A percentile compares a stretch with the other conserved stretches of the same genome.
Conservation (phyloP, 2,888 invertebrate genomes). For the Gasteruption jaculator region DNA sequence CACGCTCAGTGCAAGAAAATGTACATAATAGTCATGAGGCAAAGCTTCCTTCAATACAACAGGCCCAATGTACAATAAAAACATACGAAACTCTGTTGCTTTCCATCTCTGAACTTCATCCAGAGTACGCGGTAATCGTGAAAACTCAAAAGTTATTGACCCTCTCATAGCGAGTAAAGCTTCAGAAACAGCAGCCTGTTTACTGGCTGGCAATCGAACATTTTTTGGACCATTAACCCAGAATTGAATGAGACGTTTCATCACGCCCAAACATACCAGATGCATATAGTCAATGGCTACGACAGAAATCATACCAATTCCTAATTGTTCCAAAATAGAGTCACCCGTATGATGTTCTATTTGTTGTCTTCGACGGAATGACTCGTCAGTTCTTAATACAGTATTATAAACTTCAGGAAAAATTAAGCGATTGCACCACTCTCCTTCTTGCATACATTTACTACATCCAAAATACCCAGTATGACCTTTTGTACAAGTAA, state of each 20-base stretch:
- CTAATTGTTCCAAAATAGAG: conserved; percentile 22
- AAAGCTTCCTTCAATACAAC: conserved; percentile 23
- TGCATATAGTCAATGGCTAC: too few relatives aligned
- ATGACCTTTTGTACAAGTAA: conserved; percentile 28
- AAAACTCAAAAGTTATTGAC: conserved; percentile 28
- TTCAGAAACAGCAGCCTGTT: conserved; percentile 9
- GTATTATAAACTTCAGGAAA: conserved; percentile 22
- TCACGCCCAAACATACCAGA: too few relatives aligned
- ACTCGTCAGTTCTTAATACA: conserved; percentile 26
- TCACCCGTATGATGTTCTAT: conserved; percentile 25
- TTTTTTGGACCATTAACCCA: too few relatives aligned
- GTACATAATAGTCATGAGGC: conserved; percentile 19
- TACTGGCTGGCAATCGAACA: conserved; percentile 10
- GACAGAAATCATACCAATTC: conserved; percentile 27
- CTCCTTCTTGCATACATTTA: conserved; percentile 29
- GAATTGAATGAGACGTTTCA: too few relatives aligned
- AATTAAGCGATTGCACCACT: conserved; percentile 22
- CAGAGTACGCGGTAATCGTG: conserved; percentile 26
- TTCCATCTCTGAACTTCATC: conserved; percentile 18
- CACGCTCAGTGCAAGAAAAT: conserved; percentile 27
- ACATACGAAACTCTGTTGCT: too few relatives aligned
- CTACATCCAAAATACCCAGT: conserved; percentile 28
- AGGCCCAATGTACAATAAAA: conserved; percentile 27
- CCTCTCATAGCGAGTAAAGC: conserved; percentile 10
- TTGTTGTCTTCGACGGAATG: conserved; percentile 22